These are phyloP conservation scores for Eupleurogrammus muticus DNA, from an alignment of 2,797 vertebrate genomes.

Conservation along the genomic window DNA sequence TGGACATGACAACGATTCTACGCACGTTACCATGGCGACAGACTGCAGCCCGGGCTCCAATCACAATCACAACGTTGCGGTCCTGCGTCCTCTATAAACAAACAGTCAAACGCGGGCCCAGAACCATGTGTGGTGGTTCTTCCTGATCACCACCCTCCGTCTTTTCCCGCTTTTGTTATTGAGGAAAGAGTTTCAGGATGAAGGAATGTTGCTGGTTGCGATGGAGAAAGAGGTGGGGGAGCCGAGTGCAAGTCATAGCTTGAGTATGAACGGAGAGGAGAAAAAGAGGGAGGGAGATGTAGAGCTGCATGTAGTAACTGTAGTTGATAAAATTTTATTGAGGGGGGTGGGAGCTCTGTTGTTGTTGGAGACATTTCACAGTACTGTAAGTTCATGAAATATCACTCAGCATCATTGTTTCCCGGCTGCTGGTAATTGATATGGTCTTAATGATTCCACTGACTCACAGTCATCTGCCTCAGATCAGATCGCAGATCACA, in stretches of 20 bases:
- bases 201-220: constrained; percentile 72
- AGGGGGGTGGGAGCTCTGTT: not conserved
- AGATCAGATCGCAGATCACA: constrained; percentile 3
- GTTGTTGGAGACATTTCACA: constrained; percentile 34
- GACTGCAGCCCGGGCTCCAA: constrained; percentile 31
- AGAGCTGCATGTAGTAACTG: constrained; percentile 17
- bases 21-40: constrained; percentile 68
- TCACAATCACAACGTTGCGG: constrained; percentile 37
- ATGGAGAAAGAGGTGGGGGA: constrained; percentile 48
- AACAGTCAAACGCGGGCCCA: constrained; percentile 6
- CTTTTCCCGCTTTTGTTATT: constrained; percentile 66
- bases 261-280: constrained; percentile 52
- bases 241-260: constrained; percentile 67
- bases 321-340: constrained; percentile 5
- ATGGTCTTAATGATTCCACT: constrained; percentile 1
- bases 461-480: constrained; percentile 27
- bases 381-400: constrained; percentile 27
- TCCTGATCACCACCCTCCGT: constrained; percentile 46
- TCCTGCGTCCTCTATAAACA: constrained; percentile 23
- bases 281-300: constrained; percentile 22
- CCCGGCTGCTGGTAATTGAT: constrained; percentile 8
- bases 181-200: constrained; percentile 64
- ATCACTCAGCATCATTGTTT: constrained; percentile 18
- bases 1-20: constrained; percentile 48
- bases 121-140: constrained; percentile 16